These are phyloP conservation scores for Pelagia noctiluca DNA, from an alignment of 30 jellyfish, hydroid and myxozoan genomes.

Conservation along the genomic window DNA sequence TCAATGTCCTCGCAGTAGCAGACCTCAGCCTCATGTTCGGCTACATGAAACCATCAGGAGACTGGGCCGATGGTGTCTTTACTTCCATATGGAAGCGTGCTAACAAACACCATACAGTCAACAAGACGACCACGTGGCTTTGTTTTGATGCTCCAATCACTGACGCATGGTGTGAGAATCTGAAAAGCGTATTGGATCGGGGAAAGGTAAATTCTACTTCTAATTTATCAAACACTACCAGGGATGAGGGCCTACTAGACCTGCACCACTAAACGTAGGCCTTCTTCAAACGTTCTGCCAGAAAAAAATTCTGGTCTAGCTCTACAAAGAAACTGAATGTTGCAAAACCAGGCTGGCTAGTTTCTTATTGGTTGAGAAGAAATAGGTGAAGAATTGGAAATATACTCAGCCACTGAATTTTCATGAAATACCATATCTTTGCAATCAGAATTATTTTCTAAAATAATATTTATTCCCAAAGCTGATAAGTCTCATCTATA, in stretches of 20 bases:
- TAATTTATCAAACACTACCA: not conserved
- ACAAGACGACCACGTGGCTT: slow-evolving; percentile 80
- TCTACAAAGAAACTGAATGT: too few species aligned
- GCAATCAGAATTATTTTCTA: too few species aligned
- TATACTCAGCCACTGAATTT: too few species aligned
- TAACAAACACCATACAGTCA: slow-evolving; percentile 38
- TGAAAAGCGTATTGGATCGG: slow-evolving; percentile 70
- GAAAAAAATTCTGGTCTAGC: too few species aligned
- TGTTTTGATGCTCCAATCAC: slow-evolving; percentile 89
- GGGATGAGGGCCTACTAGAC: not conserved
- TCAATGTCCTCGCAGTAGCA: slow-evolving; percentile 79
- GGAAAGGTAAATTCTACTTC: slow-evolving; percentile 80
- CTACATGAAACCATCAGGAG: slow-evolving; percentile 56
- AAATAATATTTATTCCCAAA: too few species aligned
- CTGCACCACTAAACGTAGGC: too few species aligned
- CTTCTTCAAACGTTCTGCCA: too few species aligned
- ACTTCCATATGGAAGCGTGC: slow-evolving; percentile 80
- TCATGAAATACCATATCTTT: too few species aligned
- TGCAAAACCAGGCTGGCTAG: too few species aligned
- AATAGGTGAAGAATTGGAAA: too few species aligned
- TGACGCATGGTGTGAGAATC: slow-evolving; percentile 70
- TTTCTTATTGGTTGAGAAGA: too few species aligned
- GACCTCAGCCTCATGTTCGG: slow-evolving; percentile 80
- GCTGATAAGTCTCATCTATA: too few species aligned
- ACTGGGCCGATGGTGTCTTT: slow-evolving; percentile 85